Evolutionary conservation across 2,888 invertebrate species (phyloP).

Genomic region (Hirtodrosophila trivittata): DNA sequence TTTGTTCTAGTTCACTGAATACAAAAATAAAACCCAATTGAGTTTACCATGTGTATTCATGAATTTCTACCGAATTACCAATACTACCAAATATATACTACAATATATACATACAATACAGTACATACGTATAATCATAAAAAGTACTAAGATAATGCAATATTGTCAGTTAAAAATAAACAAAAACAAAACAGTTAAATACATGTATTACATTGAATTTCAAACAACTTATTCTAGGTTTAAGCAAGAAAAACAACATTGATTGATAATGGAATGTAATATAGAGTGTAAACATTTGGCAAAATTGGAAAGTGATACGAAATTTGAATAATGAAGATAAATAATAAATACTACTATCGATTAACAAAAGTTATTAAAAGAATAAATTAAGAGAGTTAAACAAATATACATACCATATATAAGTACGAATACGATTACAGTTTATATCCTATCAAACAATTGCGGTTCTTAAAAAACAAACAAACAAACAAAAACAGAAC

Average conservation of each 20-base stretch:
- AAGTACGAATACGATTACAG: constrained; percentile 4
- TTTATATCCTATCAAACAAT: too few species aligned
- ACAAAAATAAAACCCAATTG: constrained; percentile 23
- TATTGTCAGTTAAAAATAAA: background rate
- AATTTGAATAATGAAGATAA: constrained; percentile 1
- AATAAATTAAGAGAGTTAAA: too few species aligned
- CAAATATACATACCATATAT: too few species aligned
- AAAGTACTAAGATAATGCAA: background rate
- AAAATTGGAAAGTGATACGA: constrained; percentile 31
- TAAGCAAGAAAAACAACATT: background rate
- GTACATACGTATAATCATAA: background rate
- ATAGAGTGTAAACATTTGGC: constrained; percentile 12
- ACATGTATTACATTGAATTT: too few species aligned
- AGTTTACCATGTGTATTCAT: constrained; percentile 26
- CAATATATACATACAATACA: constrained; percentile 1
- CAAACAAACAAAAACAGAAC: background rate
- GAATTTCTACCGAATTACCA: constrained; percentile 10
- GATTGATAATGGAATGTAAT: too few species aligned
- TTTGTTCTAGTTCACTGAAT: constrained; percentile 45
- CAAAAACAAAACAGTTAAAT: background rate
- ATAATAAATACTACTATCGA: background rate
- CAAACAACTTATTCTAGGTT: too few species aligned
- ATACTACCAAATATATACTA: background rate
- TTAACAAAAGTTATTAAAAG: background rate
- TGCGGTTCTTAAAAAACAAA: background rate